Evolutionary conservation across 2,797 vertebrate species (phyloP).

Genomic region (Acestrorhynchus altus): DNA sequence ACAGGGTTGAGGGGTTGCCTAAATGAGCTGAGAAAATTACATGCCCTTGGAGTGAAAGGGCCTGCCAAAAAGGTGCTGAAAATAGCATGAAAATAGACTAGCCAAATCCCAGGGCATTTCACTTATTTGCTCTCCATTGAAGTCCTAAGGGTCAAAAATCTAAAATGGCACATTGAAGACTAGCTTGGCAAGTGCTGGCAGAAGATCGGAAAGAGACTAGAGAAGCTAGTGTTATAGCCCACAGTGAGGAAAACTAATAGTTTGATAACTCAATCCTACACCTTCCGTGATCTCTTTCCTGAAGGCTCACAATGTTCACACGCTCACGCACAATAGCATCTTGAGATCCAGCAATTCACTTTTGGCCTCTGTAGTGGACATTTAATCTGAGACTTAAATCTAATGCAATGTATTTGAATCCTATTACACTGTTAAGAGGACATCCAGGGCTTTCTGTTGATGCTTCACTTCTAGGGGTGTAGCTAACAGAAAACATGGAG

Average conservation of each 20-base stretch:
- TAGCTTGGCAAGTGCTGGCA: conserved; percentile 26
- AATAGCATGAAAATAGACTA: conserved; percentile 36
- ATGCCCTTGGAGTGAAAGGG: conserved; percentile 31
- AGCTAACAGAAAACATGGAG: too few relatives aligned
- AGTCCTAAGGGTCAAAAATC: conserved; percentile 36
- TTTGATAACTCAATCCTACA: not conserved
- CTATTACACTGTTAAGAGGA: too few relatives aligned
- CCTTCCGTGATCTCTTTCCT: not conserved
- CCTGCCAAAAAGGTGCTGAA: conserved; percentile 27
- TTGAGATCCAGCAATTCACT: too few relatives aligned
- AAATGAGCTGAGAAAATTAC: conserved; percentile 45
- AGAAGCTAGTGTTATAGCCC: not conserved
- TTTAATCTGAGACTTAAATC: too few relatives aligned
- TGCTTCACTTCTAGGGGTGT: too few relatives aligned
- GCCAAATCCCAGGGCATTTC: conserved; percentile 34
- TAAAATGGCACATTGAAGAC: conserved; percentile 26
- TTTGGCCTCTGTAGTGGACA: too few relatives aligned
- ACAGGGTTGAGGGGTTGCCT: conserved; percentile 46
- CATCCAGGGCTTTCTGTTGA: too few relatives aligned
- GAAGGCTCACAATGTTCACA: too few relatives aligned
- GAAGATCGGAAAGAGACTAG: conserved; percentile 7
- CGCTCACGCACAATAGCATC: too few relatives aligned
- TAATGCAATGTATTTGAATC: too few relatives aligned
- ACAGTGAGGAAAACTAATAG: not conserved
- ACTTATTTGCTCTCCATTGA: conserved; percentile 14